Evolutionary conservation across 1,140 invertebrate genomes (phyloP).

Genomic region (Ceratosolen fusciceps): DNA sequence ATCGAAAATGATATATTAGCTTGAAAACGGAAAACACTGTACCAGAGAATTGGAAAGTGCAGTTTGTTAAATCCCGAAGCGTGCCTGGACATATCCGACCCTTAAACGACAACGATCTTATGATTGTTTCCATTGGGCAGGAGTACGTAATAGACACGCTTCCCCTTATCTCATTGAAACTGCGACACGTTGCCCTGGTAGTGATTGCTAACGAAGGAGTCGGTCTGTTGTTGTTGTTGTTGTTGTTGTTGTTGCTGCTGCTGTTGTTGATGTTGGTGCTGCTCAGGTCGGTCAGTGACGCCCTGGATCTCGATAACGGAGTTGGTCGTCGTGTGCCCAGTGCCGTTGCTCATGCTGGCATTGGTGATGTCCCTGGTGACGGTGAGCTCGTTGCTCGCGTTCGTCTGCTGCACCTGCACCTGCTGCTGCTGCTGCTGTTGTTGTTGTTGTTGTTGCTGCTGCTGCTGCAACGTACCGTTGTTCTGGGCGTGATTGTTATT

Average conservation of each 20-base stretch:
- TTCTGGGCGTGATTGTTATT: slow-evolving; percentile 52
- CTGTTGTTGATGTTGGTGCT: slow-evolving; percentile 45
- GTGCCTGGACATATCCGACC: slow-evolving; percentile 54
- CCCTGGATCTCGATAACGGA: slow-evolving; percentile 65
- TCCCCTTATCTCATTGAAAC: slow-evolving; percentile 71
- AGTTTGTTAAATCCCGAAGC: slow-evolving; percentile 46
- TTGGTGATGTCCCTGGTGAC: slow-evolving; percentile 47
- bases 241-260: slow-evolving; percentile 48
- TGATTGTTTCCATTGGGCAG: slow-evolving; percentile 70
- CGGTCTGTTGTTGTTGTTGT: slow-evolving; percentile 49
- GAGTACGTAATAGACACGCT: slow-evolving; percentile 71
- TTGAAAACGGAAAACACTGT: slow-evolving; percentile 43
- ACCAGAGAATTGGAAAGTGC: slow-evolving; percentile 38
- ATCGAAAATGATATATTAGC: slow-evolving; percentile 1
- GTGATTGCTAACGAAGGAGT: slow-evolving; percentile 60
- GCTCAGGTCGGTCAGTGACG: slow-evolving; percentile 62
- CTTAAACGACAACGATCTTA: slow-evolving; percentile 68
- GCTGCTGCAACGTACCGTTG: slow-evolving; percentile 48
- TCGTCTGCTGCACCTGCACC: slow-evolving; percentile 47
- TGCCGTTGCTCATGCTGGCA: slow-evolving; percentile 55
- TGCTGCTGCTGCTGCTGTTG: slow-evolving; percentile 47
- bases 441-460: slow-evolving; percentile 48
- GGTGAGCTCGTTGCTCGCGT: slow-evolving; percentile 39
- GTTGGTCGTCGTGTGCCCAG: slow-evolving; percentile 56
- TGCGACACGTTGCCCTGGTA: slow-evolving; percentile 68